These are phyloP conservation scores for Dicranocentrus wangi DNA, from an alignment of 2,888 invertebrate species.

Conservation along the genomic window DNA sequence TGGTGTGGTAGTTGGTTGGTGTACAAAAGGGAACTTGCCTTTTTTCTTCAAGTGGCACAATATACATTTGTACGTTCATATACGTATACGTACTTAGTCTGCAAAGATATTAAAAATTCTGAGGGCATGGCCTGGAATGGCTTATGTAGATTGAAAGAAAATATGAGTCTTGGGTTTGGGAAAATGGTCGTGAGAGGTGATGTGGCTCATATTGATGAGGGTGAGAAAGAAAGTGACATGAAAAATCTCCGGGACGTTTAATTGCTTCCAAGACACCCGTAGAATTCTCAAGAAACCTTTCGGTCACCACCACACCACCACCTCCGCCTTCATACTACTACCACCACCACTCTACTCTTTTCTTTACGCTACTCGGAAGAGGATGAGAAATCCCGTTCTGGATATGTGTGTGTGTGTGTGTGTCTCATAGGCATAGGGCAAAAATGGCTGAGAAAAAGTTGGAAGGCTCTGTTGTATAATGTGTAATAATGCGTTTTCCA, in stretches of 20 bases:
- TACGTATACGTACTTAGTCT: no score
- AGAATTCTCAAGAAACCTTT: conserved; percentile 72
- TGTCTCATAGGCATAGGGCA: no score
- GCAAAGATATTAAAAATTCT: conserved; percentile 73
- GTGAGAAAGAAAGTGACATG: conserved; percentile 69
- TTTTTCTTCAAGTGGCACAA: no score
- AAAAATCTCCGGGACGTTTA: conserved; percentile 73
- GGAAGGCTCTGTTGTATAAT: no score
- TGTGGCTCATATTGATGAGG: conserved; percentile 73
- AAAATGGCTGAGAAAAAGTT: no score
- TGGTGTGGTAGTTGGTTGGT: no score
- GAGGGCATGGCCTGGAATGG: conserved; percentile 70
- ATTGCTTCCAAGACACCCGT: conserved; percentile 73
- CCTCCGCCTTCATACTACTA: conserved; percentile 17
- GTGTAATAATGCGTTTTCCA: no score
- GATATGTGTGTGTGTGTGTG: background rate
- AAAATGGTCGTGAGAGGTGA: conserved; percentile 71
- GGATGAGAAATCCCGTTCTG: background rate
- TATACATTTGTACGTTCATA: no score
- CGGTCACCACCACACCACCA: conserved; percentile 50
- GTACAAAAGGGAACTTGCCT: no score
- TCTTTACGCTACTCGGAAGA: background rate
- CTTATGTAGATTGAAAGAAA: conserved; percentile 74
- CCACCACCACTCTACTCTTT: conserved; percentile 4
- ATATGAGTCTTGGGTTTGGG: conserved; percentile 71